These are phyloP conservation scores for Salarias fasciatus DNA, from an alignment of 2,797 vertebrate species.

Conservation along the genomic window DNA sequence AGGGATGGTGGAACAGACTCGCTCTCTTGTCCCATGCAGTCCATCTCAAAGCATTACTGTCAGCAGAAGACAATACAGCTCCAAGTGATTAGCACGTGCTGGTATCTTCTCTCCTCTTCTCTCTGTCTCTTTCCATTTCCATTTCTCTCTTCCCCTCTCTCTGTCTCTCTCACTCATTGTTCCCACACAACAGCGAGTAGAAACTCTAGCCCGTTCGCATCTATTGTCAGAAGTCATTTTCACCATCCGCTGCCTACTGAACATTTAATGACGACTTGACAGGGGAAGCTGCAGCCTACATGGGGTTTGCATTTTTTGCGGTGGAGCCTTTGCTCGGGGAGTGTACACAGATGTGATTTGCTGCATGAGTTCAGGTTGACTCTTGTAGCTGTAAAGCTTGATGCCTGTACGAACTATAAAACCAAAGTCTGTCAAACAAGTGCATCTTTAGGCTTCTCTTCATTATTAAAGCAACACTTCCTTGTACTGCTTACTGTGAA, in stretches of 20 bases:
- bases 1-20: background rate
- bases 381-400: background rate
- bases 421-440: background rate
- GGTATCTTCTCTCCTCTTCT: conserved; percentile 11
- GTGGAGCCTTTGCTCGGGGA: conserved; percentile 1
- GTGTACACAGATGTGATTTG: background rate
- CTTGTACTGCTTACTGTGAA: background rate
- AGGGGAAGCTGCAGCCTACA: conserved; percentile 16
- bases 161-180: conserved; percentile 25
- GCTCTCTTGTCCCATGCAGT: conserved; percentile 19
- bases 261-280: conserved; percentile 63
- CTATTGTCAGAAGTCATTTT: conserved; percentile 54
- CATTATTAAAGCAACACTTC: background rate
- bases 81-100: conserved; percentile 35
- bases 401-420: background rate
- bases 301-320: conserved; percentile 23
- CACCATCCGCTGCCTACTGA: conserved; percentile 48
- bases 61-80: conserved; percentile 49
- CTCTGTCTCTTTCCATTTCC: background rate
- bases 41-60: conserved; percentile 42
- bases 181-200: conserved; percentile 26
- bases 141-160: conserved; percentile 17
- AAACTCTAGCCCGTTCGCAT: conserved; percentile 40
- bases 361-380: background rate
- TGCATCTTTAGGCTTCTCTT: background rate